Evolutionary conservation across 1,140 invertebrate species (phyloP).

Genomic region (Calephelis virginiensis): DNA sequence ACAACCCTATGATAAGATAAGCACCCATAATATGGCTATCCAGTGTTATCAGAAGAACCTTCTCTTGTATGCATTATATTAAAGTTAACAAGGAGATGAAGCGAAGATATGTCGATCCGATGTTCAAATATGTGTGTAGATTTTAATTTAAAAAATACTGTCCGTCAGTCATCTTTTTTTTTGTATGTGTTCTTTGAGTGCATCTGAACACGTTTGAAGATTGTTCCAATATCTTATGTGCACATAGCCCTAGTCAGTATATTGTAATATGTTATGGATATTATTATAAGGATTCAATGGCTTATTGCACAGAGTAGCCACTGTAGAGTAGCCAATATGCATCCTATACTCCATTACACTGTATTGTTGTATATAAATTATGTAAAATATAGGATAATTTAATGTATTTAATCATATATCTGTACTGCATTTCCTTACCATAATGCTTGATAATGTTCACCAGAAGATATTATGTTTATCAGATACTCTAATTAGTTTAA

Average conservation of each 20-base stretch:
- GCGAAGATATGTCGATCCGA: too few relatives aligned
- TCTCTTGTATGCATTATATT: too few relatives aligned
- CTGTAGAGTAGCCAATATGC: constrained; percentile 5
- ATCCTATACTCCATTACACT: not conserved
- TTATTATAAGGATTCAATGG: constrained; percentile 6
- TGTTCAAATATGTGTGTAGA: too few relatives aligned
- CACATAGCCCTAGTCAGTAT: constrained; percentile 25
- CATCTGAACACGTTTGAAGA: not conserved
- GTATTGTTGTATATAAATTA: constrained; percentile 5
- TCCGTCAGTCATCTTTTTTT: not conserved
- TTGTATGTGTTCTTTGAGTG: not conserved
- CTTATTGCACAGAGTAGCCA: constrained; percentile 9
- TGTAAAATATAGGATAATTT: constrained; percentile 22
- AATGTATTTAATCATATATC: constrained; percentile 1
- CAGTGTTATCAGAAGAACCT: too few relatives aligned
- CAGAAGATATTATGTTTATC: not conserved
- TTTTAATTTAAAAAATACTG: too few relatives aligned
- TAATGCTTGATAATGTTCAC: too few relatives aligned
- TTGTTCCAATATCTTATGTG: constrained; percentile 19
- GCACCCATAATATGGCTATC: too few relatives aligned
- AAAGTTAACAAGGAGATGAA: too few relatives aligned
- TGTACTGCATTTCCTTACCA: constrained; percentile 2
- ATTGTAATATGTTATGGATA: constrained; percentile 11
- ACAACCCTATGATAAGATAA: too few relatives aligned
- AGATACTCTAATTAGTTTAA: not conserved